Percentiles rank a stretch among this genome's conserved stretches.
Conservation (phyloP, 1,140 invertebrate genomes). For the Ephestia elutella region DNA sequence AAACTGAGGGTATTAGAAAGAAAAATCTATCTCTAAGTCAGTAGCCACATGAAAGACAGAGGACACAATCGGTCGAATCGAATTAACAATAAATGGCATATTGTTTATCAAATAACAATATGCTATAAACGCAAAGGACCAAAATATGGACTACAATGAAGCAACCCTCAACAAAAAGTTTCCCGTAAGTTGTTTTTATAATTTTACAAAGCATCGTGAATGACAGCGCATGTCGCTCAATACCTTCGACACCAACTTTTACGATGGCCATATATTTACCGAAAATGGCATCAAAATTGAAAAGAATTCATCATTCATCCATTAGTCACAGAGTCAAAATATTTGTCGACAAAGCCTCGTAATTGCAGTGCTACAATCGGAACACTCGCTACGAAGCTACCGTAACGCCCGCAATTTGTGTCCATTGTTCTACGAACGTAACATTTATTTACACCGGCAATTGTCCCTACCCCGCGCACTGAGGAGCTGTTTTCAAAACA, state of each 20-base stretch:
- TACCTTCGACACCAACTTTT: conserved; percentile 60
- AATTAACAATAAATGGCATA: conserved; percentile 6
- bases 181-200: conserved; percentile 49
- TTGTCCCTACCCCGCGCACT: conserved; percentile 62
- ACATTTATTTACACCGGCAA: conserved; percentile 67
- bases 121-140: neutral
- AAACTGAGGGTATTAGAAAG: neutral
- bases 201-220: conserved; percentile 51
- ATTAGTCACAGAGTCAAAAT: conserved; percentile 70
- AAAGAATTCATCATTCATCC: conserved; percentile 72
- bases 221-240: conserved; percentile 56
- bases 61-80: neutral
- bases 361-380: conserved; percentile 68
- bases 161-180: conserved; percentile 43
- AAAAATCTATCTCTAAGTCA: neutral
- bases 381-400: conserved; percentile 72
- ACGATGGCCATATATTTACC: conserved; percentile 65
- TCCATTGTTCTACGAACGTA: conserved; percentile 60
- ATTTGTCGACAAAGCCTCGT: conserved; percentile 65
- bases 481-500: conserved; percentile 65
- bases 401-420: conserved; percentile 72
- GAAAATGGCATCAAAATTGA: conserved; percentile 63
- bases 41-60: conserved; percentile 1
- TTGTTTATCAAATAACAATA: conserved; percentile 4
- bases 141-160: conserved; percentile 30